Evolutionary conservation across 1,140 invertebrate species (phyloP).

Genomic region (Danaus melanippus): DNA sequence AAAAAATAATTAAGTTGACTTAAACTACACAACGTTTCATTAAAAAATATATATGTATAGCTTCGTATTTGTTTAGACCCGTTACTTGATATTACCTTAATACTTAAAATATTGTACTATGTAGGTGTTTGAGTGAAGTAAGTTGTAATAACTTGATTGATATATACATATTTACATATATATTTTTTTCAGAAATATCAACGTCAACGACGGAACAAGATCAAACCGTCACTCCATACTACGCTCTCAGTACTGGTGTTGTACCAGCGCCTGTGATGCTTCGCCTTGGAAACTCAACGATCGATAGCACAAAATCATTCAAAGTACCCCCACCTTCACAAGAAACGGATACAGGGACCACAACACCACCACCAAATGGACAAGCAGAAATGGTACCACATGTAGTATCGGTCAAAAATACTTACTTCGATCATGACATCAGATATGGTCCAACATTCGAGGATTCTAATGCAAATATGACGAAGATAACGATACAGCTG

Average conservation of each 20-base stretch:
- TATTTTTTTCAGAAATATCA: constrained; percentile 36
- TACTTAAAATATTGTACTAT: no score
- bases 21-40: no score
- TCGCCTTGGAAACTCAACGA: constrained; percentile 63
- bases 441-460: constrained; percentile 82
- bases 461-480: constrained; percentile 74
- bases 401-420: constrained; percentile 53
- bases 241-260: constrained; percentile 50
- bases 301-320: constrained; percentile 65
- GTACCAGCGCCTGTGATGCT: constrained; percentile 57
- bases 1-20: no score
- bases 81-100: no score
- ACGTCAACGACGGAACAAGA: constrained; percentile 39
- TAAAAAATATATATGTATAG: no score
- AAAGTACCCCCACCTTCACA: constrained; percentile 57
- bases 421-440: constrained; percentile 73
- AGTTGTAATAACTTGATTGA: no score
- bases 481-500: constrained; percentile 85
- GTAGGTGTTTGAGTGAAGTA: no score
- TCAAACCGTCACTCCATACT: constrained; percentile 53
- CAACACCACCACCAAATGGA: constrained; percentile 18
- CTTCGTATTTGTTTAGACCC: no score
- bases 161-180: not conserved
- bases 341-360: constrained; percentile 22
- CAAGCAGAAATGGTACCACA: constrained; percentile 49